Percentiles rank a stretch among this genome's conserved stretches.
Conservation (phyloP, 2,888 invertebrate genomes). For the Macroteleia sp. region DNA sequence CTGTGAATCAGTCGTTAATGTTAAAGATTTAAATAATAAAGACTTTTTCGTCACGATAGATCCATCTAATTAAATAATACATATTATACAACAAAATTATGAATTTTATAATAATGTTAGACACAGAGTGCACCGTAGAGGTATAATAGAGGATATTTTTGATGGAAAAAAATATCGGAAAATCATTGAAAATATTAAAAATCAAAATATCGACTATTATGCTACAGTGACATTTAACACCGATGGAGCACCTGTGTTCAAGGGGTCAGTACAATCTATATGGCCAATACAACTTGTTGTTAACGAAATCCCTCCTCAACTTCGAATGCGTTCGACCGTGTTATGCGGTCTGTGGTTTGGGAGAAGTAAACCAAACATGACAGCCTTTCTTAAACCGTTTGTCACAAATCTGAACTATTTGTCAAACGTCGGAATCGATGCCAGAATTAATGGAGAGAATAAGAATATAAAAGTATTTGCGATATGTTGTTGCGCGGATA, state of each 20-base stretch:
- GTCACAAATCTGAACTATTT: background rate
- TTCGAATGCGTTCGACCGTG: background rate
- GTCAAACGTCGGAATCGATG: constrained; percentile 2
- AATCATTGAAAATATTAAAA: background rate
- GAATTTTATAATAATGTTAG: constrained; percentile 10
- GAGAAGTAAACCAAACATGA: constrained; percentile 29
- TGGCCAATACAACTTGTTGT: no score
- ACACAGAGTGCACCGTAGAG: background rate
- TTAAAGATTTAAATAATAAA: background rate
- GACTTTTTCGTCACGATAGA: no score
- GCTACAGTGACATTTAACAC: constrained; percentile 10
- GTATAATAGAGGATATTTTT: constrained; percentile 2
- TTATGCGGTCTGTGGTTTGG: constrained; percentile 27
- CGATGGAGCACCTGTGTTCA: no score
- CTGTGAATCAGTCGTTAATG: background rate
- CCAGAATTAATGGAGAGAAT: background rate
- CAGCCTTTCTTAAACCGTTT: background rate
- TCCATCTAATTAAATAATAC: background rate
- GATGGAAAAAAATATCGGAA: constrained; percentile 7
- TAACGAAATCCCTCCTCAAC: constrained; percentile 10
- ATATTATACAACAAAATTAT: background rate
- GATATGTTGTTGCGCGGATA: no score
- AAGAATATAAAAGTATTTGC: no score
- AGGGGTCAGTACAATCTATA: no score
- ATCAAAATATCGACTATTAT: background rate